Evolutionary conservation across 2,888 invertebrate species (phyloP).

Genomic region (Phymatocera aterrima): DNA sequence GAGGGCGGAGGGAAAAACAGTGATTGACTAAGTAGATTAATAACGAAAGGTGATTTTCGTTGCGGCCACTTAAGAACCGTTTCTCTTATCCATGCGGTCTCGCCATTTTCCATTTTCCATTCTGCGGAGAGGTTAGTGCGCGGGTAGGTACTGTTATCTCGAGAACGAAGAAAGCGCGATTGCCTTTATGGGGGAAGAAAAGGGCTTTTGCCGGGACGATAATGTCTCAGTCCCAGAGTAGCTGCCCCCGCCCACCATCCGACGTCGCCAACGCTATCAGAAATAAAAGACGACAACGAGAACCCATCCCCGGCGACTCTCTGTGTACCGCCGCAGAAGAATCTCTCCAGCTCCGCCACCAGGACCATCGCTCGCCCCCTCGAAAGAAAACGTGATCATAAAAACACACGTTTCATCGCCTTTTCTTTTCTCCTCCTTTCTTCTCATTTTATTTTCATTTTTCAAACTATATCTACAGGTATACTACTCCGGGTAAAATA

Average conservation of each 20-base stretch:
- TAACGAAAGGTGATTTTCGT: slow-evolving; percentile 9
- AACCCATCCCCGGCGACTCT: not conserved
- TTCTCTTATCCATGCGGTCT: slow-evolving; percentile 52
- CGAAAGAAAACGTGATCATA: slow-evolving; percentile 30
- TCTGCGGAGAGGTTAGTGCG: slow-evolving; percentile 16
- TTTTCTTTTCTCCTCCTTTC: not conserved
- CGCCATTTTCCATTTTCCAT: slow-evolving; percentile 38
- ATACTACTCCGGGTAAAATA: not conserved
- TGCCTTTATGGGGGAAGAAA: slow-evolving; percentile 75
- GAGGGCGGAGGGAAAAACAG: not conserved
- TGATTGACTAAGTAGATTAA: slow-evolving; percentile 5
- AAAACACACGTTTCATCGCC: slow-evolving; percentile 52
- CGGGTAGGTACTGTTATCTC: slow-evolving; percentile 70
- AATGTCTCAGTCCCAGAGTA: slow-evolving; percentile 66
- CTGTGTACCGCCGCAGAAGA: not conserved
- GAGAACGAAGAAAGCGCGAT: slow-evolving; percentile 72
- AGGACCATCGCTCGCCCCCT: slow-evolving; percentile 2
- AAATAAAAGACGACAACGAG: slow-evolving; percentile 30
- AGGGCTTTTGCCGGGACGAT: slow-evolving; percentile 74
- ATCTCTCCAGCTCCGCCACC: slow-evolving; percentile 4
- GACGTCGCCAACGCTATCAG: slow-evolving; percentile 37
- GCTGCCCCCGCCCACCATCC: slow-evolving; percentile 7
- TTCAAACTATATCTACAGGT: not conserved
- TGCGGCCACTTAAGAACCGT: slow-evolving; percentile 54
- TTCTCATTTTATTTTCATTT: not conserved